Percentiles rank a stretch among this genome's conserved stretches.
Conservation (phyloP, 2,797 vertebrate genomes). For the Mormyrops boulengeri region DNA sequence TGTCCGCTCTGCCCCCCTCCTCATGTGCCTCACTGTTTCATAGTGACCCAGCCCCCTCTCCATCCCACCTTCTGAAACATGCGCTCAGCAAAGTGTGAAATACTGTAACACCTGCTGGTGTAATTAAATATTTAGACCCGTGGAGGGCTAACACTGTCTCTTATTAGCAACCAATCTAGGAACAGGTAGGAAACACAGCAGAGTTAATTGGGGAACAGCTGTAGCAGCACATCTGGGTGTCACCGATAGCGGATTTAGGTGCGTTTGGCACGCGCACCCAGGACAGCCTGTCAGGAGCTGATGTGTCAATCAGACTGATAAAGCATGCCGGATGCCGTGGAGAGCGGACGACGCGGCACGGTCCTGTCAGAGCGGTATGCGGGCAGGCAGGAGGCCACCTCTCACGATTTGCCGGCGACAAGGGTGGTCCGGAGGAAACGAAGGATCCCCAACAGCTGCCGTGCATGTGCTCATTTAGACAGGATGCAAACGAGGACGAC, state of each 20-base stretch:
- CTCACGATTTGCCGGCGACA: neutral
- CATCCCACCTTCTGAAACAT: conserved; percentile 39
- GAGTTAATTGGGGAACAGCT: conserved; percentile 60
- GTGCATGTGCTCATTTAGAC: neutral
- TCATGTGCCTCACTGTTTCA: conserved; percentile 22
- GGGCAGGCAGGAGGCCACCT: neutral
- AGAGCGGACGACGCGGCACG: neutral
- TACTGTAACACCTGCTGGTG: conserved; percentile 50
- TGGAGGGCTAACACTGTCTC: conserved; percentile 39
- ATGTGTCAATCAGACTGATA: conserved; percentile 30
- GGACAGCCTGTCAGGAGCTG: conserved; percentile 22
- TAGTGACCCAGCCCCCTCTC: neutral
- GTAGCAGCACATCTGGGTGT: conserved; percentile 63
- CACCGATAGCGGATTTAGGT: conserved; percentile 55
- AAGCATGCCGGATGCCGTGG: conserved; percentile 5
- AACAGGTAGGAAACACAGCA: conserved; percentile 42
- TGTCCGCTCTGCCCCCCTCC: conserved; percentile 24
- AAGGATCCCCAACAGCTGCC: neutral
- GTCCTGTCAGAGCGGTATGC: conserved; percentile 6
- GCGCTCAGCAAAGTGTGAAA: conserved; percentile 45
- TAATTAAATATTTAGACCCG: conserved; percentile 61
- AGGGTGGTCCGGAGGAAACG: neutral
- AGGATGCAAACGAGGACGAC: neutral
- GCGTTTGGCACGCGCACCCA: conserved; percentile 16
- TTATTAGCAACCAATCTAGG: conserved; percentile 51